Base-by-base conservation (phyloP, 2,797 vertebrate genomes). In the Poliocrania exsul region DNA sequence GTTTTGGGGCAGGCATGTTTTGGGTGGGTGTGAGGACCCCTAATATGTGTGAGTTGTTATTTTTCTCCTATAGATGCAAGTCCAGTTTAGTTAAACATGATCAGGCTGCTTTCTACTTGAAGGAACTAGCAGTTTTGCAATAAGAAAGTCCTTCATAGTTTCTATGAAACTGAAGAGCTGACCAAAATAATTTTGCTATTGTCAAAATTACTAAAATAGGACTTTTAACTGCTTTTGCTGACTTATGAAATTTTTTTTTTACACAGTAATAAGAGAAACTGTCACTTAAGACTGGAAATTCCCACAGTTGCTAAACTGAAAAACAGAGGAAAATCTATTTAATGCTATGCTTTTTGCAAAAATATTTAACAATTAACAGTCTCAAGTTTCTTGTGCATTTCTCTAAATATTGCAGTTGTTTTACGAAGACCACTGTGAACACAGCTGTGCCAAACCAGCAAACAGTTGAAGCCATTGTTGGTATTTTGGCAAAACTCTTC, bases 371-470 rank as follows among this genome's bases (percentile, higher is more conserved):
- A 95, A 89, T 95, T 92, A 81, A 66, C 7, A 2, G n/a, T 56
- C 66, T 95, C 3, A 0, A 72, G 69, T 95, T 95, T 88, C 92
- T 83, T 42, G 24, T 20, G 77, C 79, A 73, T 91, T 94, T 96
- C 86, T 74, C 58, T 83, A 88, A 86, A 81, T 90, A 95, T 92
- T 95, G 89, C 95, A 86, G 73, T 96, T 94, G 86, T 92, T 94
- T 96, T 81, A 53, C 4, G 3, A 81, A 86, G 91, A 90, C 72
- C 72, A 74, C 91, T 95, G 86, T 57, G 94, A 82, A 61, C 65
- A 69, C 92, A 96, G 70, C 91, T 96, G 93, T 75, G 79, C 80
- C 91, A 95, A 95, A 29, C 80, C 93, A 91, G 77, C 58, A 85
- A 56, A 94, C 89, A 94, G 69, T 89, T 44, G 66, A 72, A 44